These are phyloP conservation scores for Amniataba percoides DNA, from an alignment of 2,797 vertebrate species.

Conservation along the genomic window DNA sequence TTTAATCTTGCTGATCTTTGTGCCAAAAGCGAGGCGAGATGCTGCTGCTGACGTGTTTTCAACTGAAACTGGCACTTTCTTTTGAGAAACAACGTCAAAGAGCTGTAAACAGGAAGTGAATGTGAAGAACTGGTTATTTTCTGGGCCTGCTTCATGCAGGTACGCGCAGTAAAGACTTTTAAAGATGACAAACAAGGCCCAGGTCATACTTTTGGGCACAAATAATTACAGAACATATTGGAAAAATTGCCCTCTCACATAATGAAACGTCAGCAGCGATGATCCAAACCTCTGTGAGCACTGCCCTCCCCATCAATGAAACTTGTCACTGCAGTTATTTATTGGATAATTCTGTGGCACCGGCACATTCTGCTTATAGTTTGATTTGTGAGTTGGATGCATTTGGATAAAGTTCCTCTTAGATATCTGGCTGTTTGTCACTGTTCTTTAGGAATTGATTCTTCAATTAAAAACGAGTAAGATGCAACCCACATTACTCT, in stretches of 20 bases:
- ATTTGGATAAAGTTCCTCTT: conserved; percentile 38
- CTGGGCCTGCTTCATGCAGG: background rate
- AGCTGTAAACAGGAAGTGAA: background rate
- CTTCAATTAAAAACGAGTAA: conserved; percentile 59
- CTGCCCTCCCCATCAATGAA: conserved; percentile 7
- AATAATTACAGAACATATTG: background rate
- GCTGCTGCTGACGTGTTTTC: background rate
- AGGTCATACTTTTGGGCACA: too few species aligned
- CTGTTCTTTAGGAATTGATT: conserved; percentile 50
- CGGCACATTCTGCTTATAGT: conserved; percentile 21
- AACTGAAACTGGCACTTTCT: background rate
- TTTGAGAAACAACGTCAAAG: background rate
- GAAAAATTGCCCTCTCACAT: background rate
- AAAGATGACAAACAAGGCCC: background rate
- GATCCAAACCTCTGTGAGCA: background rate
- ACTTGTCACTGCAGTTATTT: conserved; percentile 10
- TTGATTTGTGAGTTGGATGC: conserved; percentile 14
- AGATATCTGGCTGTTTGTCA: conserved; percentile 46
- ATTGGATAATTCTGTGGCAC: background rate
- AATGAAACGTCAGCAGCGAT: conserved; percentile 10
- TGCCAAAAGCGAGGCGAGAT: conserved; percentile 1
- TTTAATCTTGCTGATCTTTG: background rate
- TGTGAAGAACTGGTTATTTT: background rate
- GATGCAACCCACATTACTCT: conserved; percentile 42
- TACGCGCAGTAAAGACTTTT: background rate